These are phyloP conservation scores for Gasteruption jaculator DNA, from an alignment of 2,888 invertebrate species.

Conservation along the genomic window DNA sequence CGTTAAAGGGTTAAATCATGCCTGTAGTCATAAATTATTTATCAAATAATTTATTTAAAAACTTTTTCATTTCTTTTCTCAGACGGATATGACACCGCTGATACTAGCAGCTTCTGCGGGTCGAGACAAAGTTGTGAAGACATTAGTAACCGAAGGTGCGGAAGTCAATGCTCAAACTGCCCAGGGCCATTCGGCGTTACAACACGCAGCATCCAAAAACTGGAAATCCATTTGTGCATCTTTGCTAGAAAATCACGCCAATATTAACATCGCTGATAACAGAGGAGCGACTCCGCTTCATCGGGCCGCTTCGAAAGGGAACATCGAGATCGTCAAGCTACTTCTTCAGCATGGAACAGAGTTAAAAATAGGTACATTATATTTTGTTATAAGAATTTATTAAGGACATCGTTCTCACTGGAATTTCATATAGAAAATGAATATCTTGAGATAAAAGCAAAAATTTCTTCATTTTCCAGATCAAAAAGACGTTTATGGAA, in stretches of 20 bases:
- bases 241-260: constrained; percentile 64
- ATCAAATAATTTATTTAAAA: no score
- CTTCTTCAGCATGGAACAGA: constrained; percentile 58
- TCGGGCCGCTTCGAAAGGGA: constrained; percentile 75
- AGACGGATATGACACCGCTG: constrained; percentile 70
- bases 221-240: constrained; percentile 66
- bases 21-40: no score
- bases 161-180: constrained; percentile 68
- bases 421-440: constrained; percentile 3
- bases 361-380: constrained; percentile 49
- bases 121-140: constrained; percentile 62
- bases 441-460: background rate
- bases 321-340: constrained; percentile 63
- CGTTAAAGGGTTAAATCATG: no score
- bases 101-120: constrained; percentile 80
- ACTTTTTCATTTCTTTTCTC: constrained; percentile 21
- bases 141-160: constrained; percentile 65
- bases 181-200: constrained; percentile 75
- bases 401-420: constrained; percentile 5
- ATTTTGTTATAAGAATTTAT: constrained; percentile 11
- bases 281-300: constrained; percentile 73
- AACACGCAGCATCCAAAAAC: constrained; percentile 84
- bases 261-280: constrained; percentile 66
- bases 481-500: constrained; percentile 66
- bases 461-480: constrained; percentile 41